A percentile compares a stretch with the other conserved stretches of the same genome.
Conservation (phyloP, 2,113 vertebrate genomes). For the Myanophis thanlyinensis region DNA sequence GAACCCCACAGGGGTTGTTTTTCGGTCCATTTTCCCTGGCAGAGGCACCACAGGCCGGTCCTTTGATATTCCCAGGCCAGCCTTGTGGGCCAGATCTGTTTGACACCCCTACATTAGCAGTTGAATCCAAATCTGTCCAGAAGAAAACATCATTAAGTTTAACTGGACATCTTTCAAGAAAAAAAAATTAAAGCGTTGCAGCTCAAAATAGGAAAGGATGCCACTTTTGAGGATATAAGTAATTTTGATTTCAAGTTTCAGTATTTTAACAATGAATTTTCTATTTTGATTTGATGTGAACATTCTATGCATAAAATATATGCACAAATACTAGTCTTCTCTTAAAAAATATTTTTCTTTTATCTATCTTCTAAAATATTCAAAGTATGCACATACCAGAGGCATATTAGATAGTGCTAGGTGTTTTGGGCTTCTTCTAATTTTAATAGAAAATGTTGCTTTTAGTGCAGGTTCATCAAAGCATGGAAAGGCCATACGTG, state of each 20-base stretch:
- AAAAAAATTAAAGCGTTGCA: not conserved
- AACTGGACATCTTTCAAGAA: not conserved
- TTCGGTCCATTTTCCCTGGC: too few species aligned
- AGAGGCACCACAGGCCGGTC: too few species aligned
- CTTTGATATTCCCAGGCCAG: too few species aligned
- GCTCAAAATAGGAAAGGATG: not conserved
- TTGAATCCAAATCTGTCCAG: not conserved
- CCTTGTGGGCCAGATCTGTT: too few species aligned
- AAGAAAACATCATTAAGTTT: not conserved
- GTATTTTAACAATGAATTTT: not conserved
- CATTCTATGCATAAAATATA: not conserved
- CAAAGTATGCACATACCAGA: slow-evolving; percentile 65
- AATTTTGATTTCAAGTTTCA: not conserved
- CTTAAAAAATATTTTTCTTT: not conserved
- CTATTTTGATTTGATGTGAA: not conserved
- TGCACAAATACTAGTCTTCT: not conserved
- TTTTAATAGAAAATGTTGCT: slow-evolving; percentile 81
- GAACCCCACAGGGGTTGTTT: too few species aligned
- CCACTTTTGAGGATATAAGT: not conserved
- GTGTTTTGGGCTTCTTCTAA: slow-evolving; percentile 77
- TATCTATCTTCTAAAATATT: not conserved
- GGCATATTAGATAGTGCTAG: slow-evolving; percentile 89
- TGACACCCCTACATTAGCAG: too few species aligned
- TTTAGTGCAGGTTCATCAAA: slow-evolving; percentile 91
- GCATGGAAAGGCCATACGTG: slow-evolving; percentile 87